Conservation (phyloP, 2,888 invertebrate genomes). For the Neelides folsomi region DNA sequence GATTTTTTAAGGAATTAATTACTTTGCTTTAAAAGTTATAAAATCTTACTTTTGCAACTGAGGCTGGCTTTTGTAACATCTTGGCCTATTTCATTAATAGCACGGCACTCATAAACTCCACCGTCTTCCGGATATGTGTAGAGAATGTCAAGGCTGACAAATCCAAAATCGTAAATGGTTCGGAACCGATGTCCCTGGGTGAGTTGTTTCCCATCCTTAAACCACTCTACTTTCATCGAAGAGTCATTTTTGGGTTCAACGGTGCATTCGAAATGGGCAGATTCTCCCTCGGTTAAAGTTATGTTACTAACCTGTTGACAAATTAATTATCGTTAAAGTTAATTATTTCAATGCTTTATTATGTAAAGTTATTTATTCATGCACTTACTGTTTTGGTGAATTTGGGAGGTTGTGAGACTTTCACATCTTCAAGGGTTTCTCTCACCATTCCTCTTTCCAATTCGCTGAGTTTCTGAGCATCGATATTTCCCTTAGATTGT, state of each 20-base stretch:
- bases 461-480: slow-evolving; percentile 79
- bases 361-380: neutral
- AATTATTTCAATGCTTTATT: neutral
- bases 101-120: slow-evolving; percentile 84
- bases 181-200: slow-evolving; percentile 84
- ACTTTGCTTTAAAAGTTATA: neutral
- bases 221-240: slow-evolving; percentile 53
- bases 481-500: slow-evolving; percentile 52
- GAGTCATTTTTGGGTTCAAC: slow-evolving; percentile 92
- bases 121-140: slow-evolving; percentile 89
- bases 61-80: slow-evolving; percentile 72
- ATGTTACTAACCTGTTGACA: slow-evolving; percentile 57
- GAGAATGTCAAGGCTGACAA: slow-evolving; percentile 78
- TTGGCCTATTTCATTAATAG: slow-evolving; percentile 81
- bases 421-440: slow-evolving; percentile 47
- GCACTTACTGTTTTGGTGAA: slow-evolving; percentile 54
- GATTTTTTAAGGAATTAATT: neutral
- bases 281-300: slow-evolving; percentile 79
- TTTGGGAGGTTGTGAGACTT: slow-evolving; percentile 61
- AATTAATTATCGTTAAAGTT: no score
- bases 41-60: slow-evolving; percentile 60
- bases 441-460: slow-evolving; percentile 68
- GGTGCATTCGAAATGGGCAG: slow-evolving; percentile 84
- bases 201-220: slow-evolving; percentile 70
- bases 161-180: slow-evolving; percentile 84